Percentiles rank a stretch among this genome's conserved stretches.
Evolutionary conservation across 2,888 invertebrate species (phyloP).

Genomic region (Euphydryas editha): DNA sequence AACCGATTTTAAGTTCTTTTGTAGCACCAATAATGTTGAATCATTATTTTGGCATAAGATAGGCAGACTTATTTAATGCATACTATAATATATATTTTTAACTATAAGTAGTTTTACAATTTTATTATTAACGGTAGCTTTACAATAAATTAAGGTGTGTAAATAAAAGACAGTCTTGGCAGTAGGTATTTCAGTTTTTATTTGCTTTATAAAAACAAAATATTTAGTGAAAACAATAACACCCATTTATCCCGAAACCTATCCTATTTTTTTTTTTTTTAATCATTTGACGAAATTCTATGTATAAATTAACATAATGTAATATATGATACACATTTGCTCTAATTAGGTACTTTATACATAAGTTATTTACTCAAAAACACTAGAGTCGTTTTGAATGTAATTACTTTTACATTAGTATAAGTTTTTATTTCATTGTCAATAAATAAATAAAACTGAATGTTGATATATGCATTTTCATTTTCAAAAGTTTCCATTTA

Average conservation of each 20-base stretch:
- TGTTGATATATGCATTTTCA: too few relatives aligned
- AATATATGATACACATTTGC: slow-evolving; percentile 2
- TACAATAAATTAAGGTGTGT: background rate
- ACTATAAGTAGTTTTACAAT: too few relatives aligned
- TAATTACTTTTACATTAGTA: background rate
- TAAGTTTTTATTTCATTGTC: background rate
- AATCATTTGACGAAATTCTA: background rate
- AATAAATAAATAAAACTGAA: too few relatives aligned
- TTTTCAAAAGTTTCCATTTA: too few relatives aligned
- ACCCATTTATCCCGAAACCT: slow-evolving; percentile 32
- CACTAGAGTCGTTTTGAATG: background rate
- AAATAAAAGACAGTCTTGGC: slow-evolving; percentile 56
- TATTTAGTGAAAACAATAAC: slow-evolving; percentile 59
- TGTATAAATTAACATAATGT: slow-evolving; percentile 6
- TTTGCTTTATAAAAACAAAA: slow-evolving; percentile 68
- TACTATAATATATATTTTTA: too few relatives aligned
- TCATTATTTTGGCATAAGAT: too few relatives aligned
- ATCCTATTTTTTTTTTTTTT: background rate
- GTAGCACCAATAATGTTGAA: too few relatives aligned
- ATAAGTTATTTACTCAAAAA: slow-evolving; percentile 2
- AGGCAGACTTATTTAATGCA: too few relatives aligned
- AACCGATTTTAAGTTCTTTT: too few relatives aligned
- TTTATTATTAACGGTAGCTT: background rate
- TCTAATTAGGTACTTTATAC: background rate
- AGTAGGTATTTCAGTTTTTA: slow-evolving; percentile 59